Percentiles rank a stretch among this genome's conserved stretches.
Conservation (phyloP, 2,888 invertebrate species). For the Pseudanteris insignis region DNA sequence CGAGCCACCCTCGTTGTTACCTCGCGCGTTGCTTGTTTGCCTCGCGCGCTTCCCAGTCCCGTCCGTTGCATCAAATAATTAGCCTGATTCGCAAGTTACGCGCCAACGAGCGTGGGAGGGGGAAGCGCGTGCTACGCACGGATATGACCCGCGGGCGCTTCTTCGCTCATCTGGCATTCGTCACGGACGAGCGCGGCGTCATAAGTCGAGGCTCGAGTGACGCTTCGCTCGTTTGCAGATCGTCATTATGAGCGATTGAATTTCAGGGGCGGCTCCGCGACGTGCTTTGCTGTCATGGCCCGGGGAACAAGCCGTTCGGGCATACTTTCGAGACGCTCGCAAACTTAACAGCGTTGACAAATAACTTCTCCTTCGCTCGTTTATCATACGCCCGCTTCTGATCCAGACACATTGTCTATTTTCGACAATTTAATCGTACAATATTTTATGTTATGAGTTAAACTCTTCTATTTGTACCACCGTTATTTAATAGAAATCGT, state of each 20-base stretch:
- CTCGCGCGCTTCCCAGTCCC: slow-evolving; percentile 14
- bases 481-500: no score
- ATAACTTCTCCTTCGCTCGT: no score
- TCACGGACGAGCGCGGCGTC: slow-evolving; percentile 5
- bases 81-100: slow-evolving; percentile 43
- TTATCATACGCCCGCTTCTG: no score
- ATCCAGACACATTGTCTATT: no score
- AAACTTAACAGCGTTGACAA: no score
- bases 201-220: slow-evolving; percentile 21
- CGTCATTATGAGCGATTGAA: slow-evolving; percentile 26
- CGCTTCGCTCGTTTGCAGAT: slow-evolving; percentile 28
- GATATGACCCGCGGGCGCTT: slow-evolving; percentile 27
- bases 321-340: no score
- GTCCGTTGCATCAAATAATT: slow-evolving; percentile 35
- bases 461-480: no score
- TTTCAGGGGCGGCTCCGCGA: slow-evolving; percentile 9
- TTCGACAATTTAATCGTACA: background rate
- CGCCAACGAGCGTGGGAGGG: slow-evolving; percentile 29
- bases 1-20: slow-evolving; percentile 29
- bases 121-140: slow-evolving; percentile 25
- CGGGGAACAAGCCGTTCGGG: no score
- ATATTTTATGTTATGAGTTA: no score
- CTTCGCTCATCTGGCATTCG: slow-evolving; percentile 9
- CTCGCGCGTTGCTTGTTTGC: no score
- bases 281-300: no score